Conservation (phyloP, 2,113 vertebrate genomes). For the Mungos mungo region DNA sequence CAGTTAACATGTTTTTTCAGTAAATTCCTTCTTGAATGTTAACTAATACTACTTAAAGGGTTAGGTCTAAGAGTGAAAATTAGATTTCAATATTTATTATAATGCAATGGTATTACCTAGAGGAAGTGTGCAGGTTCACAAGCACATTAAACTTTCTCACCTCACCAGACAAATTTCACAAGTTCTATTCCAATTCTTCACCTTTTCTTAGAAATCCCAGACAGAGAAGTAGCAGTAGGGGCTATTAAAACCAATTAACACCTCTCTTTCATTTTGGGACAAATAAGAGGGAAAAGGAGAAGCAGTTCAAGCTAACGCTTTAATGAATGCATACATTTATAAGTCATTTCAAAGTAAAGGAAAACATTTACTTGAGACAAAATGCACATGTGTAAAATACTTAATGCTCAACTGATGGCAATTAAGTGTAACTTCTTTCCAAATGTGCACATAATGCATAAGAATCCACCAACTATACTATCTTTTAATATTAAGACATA, state of each 20-base stretch:
- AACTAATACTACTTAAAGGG: background rate
- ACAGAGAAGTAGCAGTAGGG: slow-evolving; percentile 13
- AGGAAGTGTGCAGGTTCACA: slow-evolving; percentile 30
- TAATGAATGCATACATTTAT: slow-evolving; percentile 1
- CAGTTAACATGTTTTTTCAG: background rate
- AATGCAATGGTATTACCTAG: background rate
- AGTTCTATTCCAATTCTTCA: background rate
- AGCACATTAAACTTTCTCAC: slow-evolving; percentile 51
- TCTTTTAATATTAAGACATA: background rate
- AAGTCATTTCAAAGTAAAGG: slow-evolving; percentile 26
- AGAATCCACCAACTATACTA: background rate
- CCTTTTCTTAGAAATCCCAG: slow-evolving; percentile 33
- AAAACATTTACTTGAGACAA: slow-evolving; percentile 1
- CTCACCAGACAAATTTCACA: slow-evolving; percentile 44
- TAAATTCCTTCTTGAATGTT: slow-evolving; percentile 15
- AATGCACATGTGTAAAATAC: background rate
- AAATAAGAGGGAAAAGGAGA: background rate
- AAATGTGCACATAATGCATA: background rate
- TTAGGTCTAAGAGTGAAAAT: slow-evolving; percentile 41
- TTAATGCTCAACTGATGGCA: slow-evolving; percentile 36
- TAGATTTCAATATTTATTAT: slow-evolving; percentile 42
- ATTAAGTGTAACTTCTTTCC: background rate
- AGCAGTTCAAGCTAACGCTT: slow-evolving; percentile 26
- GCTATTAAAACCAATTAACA: slow-evolving; percentile 56
- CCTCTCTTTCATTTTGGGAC: slow-evolving; percentile 11